Evolutionary conservation across 1,140 invertebrate genomes (phyloP).

Genomic region (Cherax quadricarinatus): DNA sequence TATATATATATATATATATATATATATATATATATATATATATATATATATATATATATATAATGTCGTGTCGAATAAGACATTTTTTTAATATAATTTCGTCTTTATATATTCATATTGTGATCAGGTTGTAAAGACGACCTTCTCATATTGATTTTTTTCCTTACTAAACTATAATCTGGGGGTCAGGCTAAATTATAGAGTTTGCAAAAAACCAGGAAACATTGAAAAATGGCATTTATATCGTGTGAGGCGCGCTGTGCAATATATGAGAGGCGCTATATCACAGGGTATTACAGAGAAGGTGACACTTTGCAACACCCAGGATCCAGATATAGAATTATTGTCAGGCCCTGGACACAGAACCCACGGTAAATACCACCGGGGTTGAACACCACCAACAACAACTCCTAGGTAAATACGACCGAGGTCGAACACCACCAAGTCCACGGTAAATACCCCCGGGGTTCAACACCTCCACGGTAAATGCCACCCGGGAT

Average conservation of each 20-base stretch:
- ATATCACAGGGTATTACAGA: neutral
- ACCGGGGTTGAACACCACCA: neutral
- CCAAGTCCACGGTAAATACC: too few species aligned
- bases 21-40: too few species aligned
- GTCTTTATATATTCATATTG: neutral
- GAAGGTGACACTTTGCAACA: neutral
- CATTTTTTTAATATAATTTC: neutral
- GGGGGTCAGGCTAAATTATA: neutral
- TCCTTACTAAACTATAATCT: neutral
- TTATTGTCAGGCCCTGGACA: neutral
- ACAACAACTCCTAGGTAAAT: too few species aligned
- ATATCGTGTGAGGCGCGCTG: neutral
- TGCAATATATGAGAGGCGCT: neutral
- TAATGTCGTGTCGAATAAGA: neutral
- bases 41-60: neutral
- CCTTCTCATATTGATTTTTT: neutral
- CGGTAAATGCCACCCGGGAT: too few species aligned
- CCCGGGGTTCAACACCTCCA: too few species aligned
- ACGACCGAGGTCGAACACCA: too few species aligned
- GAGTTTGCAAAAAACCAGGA: neutral
- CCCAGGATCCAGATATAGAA: neutral
- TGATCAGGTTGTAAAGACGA: neutral
- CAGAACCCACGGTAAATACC: neutral
- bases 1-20: too few species aligned
- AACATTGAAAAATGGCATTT: neutral